phyloP scores from a whole-genome alignment of 2,797 vertebrate species.

The Etheostoma perlongum region DNA sequence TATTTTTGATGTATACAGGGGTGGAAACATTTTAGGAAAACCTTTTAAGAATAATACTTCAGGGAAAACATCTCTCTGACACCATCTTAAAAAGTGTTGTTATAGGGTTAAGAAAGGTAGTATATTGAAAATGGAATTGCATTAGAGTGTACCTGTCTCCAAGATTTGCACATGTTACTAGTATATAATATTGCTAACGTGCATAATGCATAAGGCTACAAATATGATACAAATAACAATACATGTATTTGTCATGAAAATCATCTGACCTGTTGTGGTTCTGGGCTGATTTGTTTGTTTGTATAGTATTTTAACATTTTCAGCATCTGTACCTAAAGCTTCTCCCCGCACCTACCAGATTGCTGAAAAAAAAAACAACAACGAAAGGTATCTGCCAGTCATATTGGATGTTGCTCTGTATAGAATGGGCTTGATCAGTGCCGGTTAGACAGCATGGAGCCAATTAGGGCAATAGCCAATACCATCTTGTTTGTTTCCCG shows the following conservation, averaged over 20 bases:
- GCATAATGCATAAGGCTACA: background rate
- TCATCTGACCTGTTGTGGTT: background rate
- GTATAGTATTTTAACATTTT: constrained; percentile 3
- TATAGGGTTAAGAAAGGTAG: too few species aligned
- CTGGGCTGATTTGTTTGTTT: background rate
- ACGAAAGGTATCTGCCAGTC: constrained; percentile 67
- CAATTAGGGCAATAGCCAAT: constrained; percentile 82
- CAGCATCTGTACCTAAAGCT: constrained; percentile 2
- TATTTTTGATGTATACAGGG: too few species aligned
- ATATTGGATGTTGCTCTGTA: constrained; percentile 73
- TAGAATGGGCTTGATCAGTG: constrained; percentile 78
- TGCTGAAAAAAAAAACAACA: constrained; percentile 35
- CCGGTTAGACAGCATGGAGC: constrained; percentile 80
- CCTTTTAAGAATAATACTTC: too few species aligned
- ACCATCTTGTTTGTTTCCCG: constrained; percentile 65
- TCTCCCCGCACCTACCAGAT: background rate
- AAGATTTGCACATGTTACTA: background rate
- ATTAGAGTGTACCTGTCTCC: background rate
- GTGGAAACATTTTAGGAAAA: too few species aligned
- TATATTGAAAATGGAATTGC: background rate
- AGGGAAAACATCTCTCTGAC: too few species aligned
- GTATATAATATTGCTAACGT: background rate
- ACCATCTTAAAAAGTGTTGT: too few species aligned
- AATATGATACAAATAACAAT: background rate
- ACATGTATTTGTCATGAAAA: background rate